Base-by-base conservation (phyloP, 2,113 vertebrate species). In the Myotis lucifugus region DNA sequence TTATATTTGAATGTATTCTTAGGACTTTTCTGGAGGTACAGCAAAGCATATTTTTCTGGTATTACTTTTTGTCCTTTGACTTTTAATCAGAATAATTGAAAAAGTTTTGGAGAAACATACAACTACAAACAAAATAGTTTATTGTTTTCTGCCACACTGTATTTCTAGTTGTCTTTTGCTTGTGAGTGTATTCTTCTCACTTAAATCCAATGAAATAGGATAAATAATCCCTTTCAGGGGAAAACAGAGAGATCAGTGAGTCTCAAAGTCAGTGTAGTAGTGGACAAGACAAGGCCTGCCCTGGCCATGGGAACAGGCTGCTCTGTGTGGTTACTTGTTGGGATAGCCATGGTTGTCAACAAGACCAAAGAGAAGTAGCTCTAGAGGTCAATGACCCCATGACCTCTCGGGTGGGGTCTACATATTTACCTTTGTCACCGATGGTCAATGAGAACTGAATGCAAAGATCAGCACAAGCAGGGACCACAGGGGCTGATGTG, bases 31-130 rank as follows among this genome's bases (percentile, higher is more conserved):
- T 42, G 8, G 54, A 32, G 23, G 40, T 56, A 76, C 40, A 83
- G 37, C 32, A 84, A 92, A 5, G 34, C 42, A 72, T 56, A 59
- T 79, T 17, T 46, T 54, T 81, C 79, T 83, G 29, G 12, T 73
- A 66, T 64, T 90, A 90, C 19, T 59, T 84, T 88, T 93, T 93
- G 54, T 72, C 59, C 56, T 88, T 88, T 85, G 46, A 90, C 29
- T 88, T 88, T 40, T 14, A 77, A 66, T 77, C 14, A 56, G 27
- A 2, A 66, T 27, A 88, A 72, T 21, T 18, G 54, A 77, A 25
- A 73, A 83, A 46, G 29, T 85, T 95, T 88, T 67, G 19, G 27
- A 61, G 42, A 85, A 95, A 84, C n/a, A 59, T 40, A 79, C 25
- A 79, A 73, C 46, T 66, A 73, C 40, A 59, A 94, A 67, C 23